These are phyloP conservation scores for Trochalopteron elliotii DNA, from an alignment of 2,113 vertebrate genomes.

Conservation along the genomic window DNA sequence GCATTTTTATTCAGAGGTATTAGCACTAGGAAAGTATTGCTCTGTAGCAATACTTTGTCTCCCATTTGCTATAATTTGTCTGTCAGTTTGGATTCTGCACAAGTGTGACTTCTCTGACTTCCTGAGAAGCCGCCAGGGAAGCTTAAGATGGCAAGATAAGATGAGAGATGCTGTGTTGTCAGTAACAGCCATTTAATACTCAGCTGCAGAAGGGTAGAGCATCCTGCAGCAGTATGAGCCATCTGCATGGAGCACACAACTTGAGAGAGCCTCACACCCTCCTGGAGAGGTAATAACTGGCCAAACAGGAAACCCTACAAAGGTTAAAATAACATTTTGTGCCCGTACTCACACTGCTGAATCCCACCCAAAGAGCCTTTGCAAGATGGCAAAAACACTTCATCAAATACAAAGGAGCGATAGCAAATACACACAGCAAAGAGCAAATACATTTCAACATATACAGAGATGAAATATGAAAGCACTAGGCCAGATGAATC, in stretches of 20 bases:
- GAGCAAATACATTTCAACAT: conserved; percentile 9
- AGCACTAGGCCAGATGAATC: conserved; percentile 50
- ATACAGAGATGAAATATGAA: conserved; percentile 50
- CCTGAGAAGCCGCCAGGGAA: background rate
- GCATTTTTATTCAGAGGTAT: background rate
- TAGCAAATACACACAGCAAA: background rate
- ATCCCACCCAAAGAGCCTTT: background rate
- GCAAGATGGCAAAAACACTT: background rate
- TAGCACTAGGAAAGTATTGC: background rate
- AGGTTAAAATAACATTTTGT: background rate
- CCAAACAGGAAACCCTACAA: background rate
- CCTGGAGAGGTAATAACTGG: background rate
- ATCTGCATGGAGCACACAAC: background rate
- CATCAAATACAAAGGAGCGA: background rate
- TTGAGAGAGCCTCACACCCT: background rate
- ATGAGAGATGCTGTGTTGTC: background rate
- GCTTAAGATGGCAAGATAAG: background rate
- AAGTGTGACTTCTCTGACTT: background rate
- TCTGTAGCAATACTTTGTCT: background rate
- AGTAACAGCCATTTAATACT: background rate
- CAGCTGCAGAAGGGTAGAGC: background rate
- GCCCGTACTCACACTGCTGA: background rate
- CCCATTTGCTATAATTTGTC: background rate
- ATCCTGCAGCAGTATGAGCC: background rate
- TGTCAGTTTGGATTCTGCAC: background rate